Conservation (phyloP, 2,113 vertebrate species). For the Tragelaphus buxtoni region DNA sequence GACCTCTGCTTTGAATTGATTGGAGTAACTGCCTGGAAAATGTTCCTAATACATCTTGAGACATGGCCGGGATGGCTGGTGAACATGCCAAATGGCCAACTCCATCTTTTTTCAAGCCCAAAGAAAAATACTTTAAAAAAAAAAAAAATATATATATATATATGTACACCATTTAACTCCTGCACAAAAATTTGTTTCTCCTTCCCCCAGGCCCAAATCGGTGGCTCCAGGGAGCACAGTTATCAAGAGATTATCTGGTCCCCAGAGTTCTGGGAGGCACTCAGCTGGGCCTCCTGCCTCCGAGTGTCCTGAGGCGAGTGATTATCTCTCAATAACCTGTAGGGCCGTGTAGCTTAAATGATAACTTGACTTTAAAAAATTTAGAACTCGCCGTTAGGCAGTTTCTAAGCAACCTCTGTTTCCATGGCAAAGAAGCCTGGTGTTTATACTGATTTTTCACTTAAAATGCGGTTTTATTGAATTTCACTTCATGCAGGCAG, state of each 20-base stretch:
- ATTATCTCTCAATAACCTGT: constrained; percentile 70
- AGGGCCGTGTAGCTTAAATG: constrained; percentile 72
- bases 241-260: constrained; percentile 57
- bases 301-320: constrained; percentile 23
- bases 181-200: constrained; percentile 60
- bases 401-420: constrained; percentile 86
- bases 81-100: constrained; percentile 33
- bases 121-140: constrained; percentile 37
- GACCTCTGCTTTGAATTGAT: constrained; percentile 12
- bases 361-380: constrained; percentile 80
- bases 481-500: constrained; percentile 73
- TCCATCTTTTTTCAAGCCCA: constrained; percentile 43
- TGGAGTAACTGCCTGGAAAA: constrained; percentile 48
- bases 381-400: constrained; percentile 76
- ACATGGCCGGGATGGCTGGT: background rate
- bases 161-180: constrained; percentile 60
- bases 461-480: constrained; percentile 77
- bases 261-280: constrained; percentile 48
- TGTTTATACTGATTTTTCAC: constrained; percentile 77
- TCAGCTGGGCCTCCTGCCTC: constrained; percentile 57
- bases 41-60: constrained; percentile 21
- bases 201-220: constrained; percentile 50
- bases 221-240: constrained; percentile 14
- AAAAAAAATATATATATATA: background rate
- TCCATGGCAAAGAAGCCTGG: constrained; percentile 84